Conservation (phyloP, 2,888 invertebrate species). For the Merodon equestris region DNA sequence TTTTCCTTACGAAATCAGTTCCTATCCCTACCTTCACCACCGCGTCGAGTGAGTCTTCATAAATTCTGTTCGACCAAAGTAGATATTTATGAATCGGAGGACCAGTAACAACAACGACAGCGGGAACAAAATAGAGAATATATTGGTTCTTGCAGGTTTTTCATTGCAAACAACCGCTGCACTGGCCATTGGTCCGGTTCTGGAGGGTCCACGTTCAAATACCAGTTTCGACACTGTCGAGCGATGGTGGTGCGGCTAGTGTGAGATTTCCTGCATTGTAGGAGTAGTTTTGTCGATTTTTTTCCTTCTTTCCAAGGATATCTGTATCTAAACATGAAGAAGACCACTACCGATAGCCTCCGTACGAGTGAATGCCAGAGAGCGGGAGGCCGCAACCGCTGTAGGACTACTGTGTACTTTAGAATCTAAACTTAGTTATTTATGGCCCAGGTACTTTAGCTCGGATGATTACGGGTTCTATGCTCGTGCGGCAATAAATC, state of each 20-base stretch:
- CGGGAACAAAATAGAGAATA: slow-evolving; percentile 35
- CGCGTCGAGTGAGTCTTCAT: slow-evolving; percentile 26
- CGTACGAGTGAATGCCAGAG: too few species aligned
- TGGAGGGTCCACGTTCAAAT: slow-evolving; percentile 38
- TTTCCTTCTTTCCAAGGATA: too few species aligned
- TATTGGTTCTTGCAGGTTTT: slow-evolving; percentile 51
- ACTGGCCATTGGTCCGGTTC: slow-evolving; percentile 66
- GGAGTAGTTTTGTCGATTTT: slow-evolving; percentile 52
- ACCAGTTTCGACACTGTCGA: slow-evolving; percentile 53
- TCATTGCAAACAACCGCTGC: slow-evolving; percentile 26
- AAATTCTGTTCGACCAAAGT: slow-evolving; percentile 43
- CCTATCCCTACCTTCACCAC: slow-evolving; percentile 11
- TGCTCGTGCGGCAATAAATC: slow-evolving; percentile 61
- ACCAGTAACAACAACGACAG: slow-evolving; percentile 17
- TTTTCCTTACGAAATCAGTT: slow-evolving; percentile 33
- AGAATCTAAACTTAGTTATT: slow-evolving; percentile 63
- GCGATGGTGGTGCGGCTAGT: slow-evolving; percentile 10
- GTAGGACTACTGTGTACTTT: slow-evolving; percentile 52
- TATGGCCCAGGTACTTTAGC: slow-evolving; percentile 61
- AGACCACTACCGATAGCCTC: too few species aligned
- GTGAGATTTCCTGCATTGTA: slow-evolving; percentile 49
- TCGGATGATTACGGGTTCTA: slow-evolving; percentile 66
- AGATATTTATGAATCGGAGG: slow-evolving; percentile 64
- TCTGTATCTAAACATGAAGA: too few species aligned
- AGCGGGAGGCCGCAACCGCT: slow-evolving; percentile 14